phyloP scores from a whole-genome alignment of 2,113 vertebrate species.

The Desmodus rotundus region DNA sequence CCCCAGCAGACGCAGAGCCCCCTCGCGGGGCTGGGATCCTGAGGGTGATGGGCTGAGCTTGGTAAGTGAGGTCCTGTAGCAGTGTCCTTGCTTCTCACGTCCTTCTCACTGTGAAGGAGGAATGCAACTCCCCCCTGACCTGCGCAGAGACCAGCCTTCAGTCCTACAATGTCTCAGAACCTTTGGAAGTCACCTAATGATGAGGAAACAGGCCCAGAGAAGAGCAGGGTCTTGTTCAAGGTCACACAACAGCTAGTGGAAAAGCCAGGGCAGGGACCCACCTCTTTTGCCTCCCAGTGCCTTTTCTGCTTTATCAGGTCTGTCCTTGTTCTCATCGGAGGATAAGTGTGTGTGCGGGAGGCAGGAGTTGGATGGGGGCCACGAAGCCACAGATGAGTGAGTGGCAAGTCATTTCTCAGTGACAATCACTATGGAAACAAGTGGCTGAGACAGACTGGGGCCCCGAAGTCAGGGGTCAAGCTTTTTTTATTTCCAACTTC shows the following conservation, averaged over 20 bases:
- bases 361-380: not conserved
- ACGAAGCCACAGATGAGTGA: not conserved
- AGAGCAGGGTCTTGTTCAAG: not conserved
- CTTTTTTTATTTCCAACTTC: not conserved
- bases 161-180: not conserved
- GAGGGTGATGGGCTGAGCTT: fast-evolving
- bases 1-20: fast-evolving
- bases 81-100: fast-evolving
- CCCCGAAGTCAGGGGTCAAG: conserved; percentile 13
- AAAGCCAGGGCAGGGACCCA: not conserved
- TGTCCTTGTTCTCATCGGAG: not conserved
- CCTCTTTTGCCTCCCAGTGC: not conserved
- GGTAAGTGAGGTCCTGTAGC: not conserved
- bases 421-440: conserved; percentile 60
- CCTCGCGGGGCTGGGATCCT: fast-evolving
- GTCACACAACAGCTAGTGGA: not conserved
- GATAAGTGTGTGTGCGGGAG: not conserved
- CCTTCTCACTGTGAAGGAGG: not conserved
- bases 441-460: conserved; percentile 24
- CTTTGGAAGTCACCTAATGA: not conserved
- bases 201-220: not conserved
- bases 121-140: fast-evolving
- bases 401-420: conserved; percentile 2
- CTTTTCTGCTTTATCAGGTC: not conserved
- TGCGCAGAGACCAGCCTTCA: not conserved